These are phyloP conservation scores for Neomonachus schauinslandi DNA, from an alignment of 2,113 vertebrate species.

Conservation along the genomic window DNA sequence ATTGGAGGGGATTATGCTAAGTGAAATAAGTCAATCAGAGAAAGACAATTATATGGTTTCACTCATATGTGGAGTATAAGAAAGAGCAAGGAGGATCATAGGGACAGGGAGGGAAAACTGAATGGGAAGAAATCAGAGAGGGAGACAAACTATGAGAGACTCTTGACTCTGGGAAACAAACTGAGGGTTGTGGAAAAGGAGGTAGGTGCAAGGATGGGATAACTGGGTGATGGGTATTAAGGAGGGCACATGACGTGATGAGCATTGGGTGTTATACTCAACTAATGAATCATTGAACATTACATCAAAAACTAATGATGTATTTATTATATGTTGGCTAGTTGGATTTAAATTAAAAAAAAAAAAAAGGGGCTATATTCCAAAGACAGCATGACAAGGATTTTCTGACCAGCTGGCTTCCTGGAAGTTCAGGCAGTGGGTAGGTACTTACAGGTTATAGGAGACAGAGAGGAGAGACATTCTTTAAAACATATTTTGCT, in stretches of 20 bases:
- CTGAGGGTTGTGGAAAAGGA: not conserved
- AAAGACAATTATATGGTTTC: not conserved
- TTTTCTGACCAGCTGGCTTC: not conserved
- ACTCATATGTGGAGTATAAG: not conserved
- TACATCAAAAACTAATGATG: not conserved
- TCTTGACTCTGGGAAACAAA: not conserved
- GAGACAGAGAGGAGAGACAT: not conserved
- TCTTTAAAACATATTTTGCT: not conserved
- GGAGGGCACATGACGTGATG: not conserved
- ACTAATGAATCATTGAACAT: not conserved
- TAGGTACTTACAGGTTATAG: not conserved
- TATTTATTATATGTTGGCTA: not conserved
- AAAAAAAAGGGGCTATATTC: not conserved
- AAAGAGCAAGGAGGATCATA: not conserved
- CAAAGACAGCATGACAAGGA: not conserved
- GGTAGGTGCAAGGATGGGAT: no score
- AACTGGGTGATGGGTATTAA: not conserved
- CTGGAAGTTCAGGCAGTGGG: not conserved
- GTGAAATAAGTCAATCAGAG: not conserved
- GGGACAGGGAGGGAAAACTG: not conserved
- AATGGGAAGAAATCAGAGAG: not conserved
- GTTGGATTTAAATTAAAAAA: not conserved
- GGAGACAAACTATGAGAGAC: not conserved
- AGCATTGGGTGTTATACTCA: not conserved
- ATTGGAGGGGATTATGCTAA: not conserved